Conservation (phyloP, 2,797 vertebrate species). For the Florisuga fusca region DNA sequence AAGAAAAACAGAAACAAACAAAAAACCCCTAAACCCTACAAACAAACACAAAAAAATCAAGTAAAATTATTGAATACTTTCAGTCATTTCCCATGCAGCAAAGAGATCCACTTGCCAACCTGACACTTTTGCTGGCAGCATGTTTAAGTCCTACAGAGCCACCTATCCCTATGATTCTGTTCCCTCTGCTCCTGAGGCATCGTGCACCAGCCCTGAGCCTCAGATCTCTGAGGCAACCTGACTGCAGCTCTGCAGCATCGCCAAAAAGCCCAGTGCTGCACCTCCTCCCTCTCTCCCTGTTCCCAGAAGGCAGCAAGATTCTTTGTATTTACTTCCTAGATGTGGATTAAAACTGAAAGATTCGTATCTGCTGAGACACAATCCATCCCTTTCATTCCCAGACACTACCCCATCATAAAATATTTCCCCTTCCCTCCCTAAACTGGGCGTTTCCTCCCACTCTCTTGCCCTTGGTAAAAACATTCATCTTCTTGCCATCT, state of each 20-base stretch:
- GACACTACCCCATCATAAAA: constrained; percentile 65
- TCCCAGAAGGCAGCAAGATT: neutral
- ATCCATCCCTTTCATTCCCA: constrained; percentile 64
- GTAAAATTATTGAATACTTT: neutral
- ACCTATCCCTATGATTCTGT: neutral
- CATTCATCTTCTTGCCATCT: constrained; percentile 66
- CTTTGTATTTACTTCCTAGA: constrained; percentile 61
- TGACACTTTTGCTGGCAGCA: neutral
- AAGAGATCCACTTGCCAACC: constrained; percentile 26
- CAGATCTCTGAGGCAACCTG: neutral
- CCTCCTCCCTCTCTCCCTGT: neutral
- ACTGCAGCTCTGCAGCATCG: neutral
- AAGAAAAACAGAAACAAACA: neutral
- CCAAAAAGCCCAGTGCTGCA: rapidly evolving
- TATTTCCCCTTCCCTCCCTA: constrained; percentile 64
- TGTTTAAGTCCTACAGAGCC: neutral
- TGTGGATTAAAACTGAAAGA: constrained; percentile 57
- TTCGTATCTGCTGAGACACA: constrained; percentile 45
- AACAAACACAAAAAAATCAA: neutral
- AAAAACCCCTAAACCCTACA: too few species aligned
- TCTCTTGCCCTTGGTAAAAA: constrained; percentile 65
- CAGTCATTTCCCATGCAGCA: neutral
- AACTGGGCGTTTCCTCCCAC: constrained; percentile 63
- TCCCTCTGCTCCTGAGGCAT: neutral
- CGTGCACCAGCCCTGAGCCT: neutral